Evolutionary conservation across 1,140 invertebrate species (phyloP), one percentile per base, ranked within the genome.

Genomic region (Drosophila athabasca): DNA sequence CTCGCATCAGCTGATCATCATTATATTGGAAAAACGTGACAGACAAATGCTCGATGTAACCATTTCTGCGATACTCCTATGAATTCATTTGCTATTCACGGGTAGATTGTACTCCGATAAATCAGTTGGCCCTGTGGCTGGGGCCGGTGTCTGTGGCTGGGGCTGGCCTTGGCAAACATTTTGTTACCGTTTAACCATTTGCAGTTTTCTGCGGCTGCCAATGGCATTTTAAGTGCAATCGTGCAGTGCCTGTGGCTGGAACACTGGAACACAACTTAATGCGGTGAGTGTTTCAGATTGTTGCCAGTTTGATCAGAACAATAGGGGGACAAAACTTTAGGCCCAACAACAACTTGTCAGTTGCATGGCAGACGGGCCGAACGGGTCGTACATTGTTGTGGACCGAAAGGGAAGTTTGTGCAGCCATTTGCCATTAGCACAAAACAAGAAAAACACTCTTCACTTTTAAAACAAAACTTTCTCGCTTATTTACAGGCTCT

Each of bases 381-480:
- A n/a, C n/a, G n/a, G n/a, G 17, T 19, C 17, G 0, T 1, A 67
- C 64, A 66, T 53, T 67, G 64, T 67, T 19, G 26, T 9, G 17
- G 2, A 45, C 66, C 35, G 64, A 46, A 66, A 6, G 29, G 2
- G 17, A 60, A 69, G 51, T 69, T 69, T 69, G 39, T 58, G 44
- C 45, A 50, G 46, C 67, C 81, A 68, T 68, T 84, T 79, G 76
- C 76, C 80, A 69, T 65, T 83, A 31, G 50, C 58, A 62, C 24
- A 67, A 51, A 62, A 52, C 31, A 76, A 76, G 46, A 48, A 61
- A 66, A 55, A 72, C 64, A 77, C 55, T 74, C 55, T 68, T 65
- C 69, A 75, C 62, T 74, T 69, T 60, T 50, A 66, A 80, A 85
- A 66, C 50, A 49, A 53, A 78, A 84, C 64, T 64, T 85, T 52